These are phyloP conservation scores for Pachliopta kotzebuea DNA, from an alignment of 2,888 invertebrate genomes.

Conservation along the genomic window DNA sequence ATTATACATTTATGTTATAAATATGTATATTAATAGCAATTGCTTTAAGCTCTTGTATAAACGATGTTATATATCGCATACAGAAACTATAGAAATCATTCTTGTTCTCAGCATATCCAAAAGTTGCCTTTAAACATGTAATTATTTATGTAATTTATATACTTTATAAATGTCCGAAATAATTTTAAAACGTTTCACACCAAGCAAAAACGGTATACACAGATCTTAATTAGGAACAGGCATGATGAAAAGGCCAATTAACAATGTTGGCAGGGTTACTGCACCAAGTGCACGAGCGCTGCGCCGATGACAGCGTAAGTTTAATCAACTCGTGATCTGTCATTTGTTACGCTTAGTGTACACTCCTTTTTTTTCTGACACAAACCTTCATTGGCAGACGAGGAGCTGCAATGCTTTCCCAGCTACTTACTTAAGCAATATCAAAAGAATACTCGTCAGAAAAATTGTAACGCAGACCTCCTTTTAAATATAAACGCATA, in stretches of 20 bases:
- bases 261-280: constrained; percentile 60
- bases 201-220: constrained; percentile 32
- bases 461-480: background rate
- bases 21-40: no score
- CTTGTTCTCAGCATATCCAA: background rate
- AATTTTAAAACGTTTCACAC: constrained; percentile 18
- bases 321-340: constrained; percentile 67
- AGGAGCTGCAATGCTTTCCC: constrained; percentile 28
- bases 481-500: no score
- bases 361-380: constrained; percentile 42
- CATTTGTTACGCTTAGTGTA: constrained; percentile 64
- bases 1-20: no score
- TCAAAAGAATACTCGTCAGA: background rate
- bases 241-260: constrained; percentile 71
- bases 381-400: constrained; percentile 41
- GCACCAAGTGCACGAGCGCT: constrained; percentile 40
- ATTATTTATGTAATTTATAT: background rate
- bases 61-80: no score
- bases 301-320: constrained; percentile 61
- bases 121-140: no score
- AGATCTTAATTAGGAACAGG: constrained; percentile 62
- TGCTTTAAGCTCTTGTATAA: no score
- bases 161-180: constrained; percentile 5
- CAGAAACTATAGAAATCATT: background rate
- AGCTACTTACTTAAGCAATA: background rate